Evolutionary conservation across 2,797 vertebrate species (phyloP).

Genomic region (Gambusia yucatana): DNA sequence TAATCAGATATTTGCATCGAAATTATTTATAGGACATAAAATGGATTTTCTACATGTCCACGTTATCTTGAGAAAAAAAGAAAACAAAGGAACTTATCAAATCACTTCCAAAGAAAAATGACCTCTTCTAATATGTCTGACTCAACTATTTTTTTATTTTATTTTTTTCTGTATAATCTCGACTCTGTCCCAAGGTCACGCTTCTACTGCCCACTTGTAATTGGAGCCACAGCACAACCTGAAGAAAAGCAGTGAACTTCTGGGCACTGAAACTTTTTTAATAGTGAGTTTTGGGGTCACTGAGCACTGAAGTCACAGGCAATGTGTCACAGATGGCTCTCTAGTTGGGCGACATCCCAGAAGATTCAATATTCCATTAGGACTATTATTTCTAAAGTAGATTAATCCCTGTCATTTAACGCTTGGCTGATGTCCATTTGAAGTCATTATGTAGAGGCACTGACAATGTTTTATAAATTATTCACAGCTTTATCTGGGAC

Average conservation of each 20-base stretch:
- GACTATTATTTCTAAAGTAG: slow-evolving; percentile 78
- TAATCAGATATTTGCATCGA: not conserved
- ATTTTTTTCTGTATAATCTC: slow-evolving; percentile 3
- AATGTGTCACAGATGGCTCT: slow-evolving; percentile 57
- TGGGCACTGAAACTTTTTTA: slow-evolving; percentile 65
- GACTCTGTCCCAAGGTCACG: slow-evolving; percentile 21
- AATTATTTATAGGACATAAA: not conserved
- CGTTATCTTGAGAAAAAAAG: not conserved
- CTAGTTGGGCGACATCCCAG: slow-evolving; percentile 61
- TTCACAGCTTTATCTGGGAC: slow-evolving; percentile 73
- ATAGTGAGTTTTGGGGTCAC: slow-evolving; percentile 67
- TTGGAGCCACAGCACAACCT: slow-evolving; percentile 1
- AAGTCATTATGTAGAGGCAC: slow-evolving; percentile 79
- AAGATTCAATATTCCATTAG: slow-evolving; percentile 77
- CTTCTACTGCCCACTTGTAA: slow-evolving; percentile 24
- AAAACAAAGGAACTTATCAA: not conserved
- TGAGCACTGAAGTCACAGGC: slow-evolving; percentile 44
- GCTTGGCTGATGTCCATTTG: slow-evolving; percentile 80
- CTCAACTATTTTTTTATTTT: slow-evolving; percentile 33
- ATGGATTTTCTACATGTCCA: not conserved
- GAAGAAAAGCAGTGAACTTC: slow-evolving; percentile 59
- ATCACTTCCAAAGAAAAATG: slow-evolving; percentile 17
- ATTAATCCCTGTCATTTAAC: slow-evolving; percentile 83
- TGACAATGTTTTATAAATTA: slow-evolving; percentile 78
- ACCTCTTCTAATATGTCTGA: slow-evolving; percentile 9